Percentiles rank a stretch among this genome's conserved stretches.
phyloP scores from a whole-genome alignment of 2,113 vertebrate species.

The Empidonax traillii region DNA sequence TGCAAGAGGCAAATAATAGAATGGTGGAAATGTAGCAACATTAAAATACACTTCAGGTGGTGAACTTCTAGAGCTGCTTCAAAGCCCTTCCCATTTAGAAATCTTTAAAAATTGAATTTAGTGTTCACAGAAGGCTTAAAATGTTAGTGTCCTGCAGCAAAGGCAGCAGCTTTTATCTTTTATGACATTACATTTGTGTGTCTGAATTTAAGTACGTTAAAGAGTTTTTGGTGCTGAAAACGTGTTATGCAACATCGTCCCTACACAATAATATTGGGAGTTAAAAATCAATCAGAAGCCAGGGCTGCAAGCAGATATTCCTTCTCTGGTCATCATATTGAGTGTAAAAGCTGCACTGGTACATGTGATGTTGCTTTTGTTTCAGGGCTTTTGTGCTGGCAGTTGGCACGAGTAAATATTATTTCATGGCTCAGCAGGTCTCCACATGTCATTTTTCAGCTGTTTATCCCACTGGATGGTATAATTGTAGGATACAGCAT shows the following conservation, averaged over 20 bases:
- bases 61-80: not conserved
- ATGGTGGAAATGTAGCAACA: not conserved
- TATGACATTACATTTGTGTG: not conserved
- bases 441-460: not conserved
- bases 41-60: not conserved
- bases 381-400: not conserved
- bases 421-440: conserved; percentile 24
- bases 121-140: not conserved
- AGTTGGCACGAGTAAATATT: not conserved
- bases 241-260: not conserved
- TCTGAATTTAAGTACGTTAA: not conserved
- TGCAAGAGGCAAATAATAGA: not conserved
- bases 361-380: not conserved
- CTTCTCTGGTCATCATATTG: not conserved
- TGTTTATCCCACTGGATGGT: not conserved
- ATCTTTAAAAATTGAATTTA: not conserved
- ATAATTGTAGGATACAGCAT: not conserved
- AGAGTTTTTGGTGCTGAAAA: not conserved
- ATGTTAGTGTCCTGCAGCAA: not conserved
- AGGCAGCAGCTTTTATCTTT: not conserved
- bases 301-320: not conserved
- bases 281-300: not conserved
- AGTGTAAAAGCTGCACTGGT: not conserved
- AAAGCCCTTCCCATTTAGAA: not conserved
- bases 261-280: not conserved